Percentiles rank a stretch among this genome's conserved stretches.
phyloP scores from a whole-genome alignment of 2,113 vertebrate species.

The Galemys pyrenaicus region DNA sequence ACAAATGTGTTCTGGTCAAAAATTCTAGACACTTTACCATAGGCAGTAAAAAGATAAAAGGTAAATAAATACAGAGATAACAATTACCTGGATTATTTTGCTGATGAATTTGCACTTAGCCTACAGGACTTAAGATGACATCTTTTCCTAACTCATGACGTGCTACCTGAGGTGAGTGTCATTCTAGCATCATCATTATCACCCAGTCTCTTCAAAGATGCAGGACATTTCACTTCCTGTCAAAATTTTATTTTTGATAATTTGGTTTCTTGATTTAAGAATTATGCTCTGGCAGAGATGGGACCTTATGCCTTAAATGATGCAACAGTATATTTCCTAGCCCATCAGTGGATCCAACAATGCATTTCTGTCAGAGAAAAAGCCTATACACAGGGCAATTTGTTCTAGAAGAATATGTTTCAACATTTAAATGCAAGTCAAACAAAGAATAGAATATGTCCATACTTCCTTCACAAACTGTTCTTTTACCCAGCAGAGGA shows the following conservation, averaged over 20 bases:
- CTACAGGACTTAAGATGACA: background rate
- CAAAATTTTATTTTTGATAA: background rate
- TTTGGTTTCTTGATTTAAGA: slow-evolving; percentile 4
- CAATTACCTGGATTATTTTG: background rate
- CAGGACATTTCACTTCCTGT: background rate
- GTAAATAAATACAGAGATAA: background rate
- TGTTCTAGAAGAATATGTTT: background rate
- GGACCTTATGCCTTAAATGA: background rate
- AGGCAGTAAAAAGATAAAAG: background rate
- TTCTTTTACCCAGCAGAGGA: background rate
- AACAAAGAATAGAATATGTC: background rate
- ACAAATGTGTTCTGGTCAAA: background rate
- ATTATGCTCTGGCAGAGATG: background rate
- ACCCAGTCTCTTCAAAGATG: background rate
- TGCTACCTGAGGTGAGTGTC: background rate
- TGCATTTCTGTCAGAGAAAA: background rate
- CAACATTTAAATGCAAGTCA: background rate
- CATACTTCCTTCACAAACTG: background rate
- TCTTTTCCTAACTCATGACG: background rate
- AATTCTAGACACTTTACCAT: background rate
- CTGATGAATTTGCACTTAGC: background rate
- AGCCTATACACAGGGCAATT: background rate
- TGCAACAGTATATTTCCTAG: background rate
- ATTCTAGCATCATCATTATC: background rate
- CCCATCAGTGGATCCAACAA: background rate